Conservation (phyloP, 2,113 vertebrate genomes). For the Calidris pygmaea region DNA sequence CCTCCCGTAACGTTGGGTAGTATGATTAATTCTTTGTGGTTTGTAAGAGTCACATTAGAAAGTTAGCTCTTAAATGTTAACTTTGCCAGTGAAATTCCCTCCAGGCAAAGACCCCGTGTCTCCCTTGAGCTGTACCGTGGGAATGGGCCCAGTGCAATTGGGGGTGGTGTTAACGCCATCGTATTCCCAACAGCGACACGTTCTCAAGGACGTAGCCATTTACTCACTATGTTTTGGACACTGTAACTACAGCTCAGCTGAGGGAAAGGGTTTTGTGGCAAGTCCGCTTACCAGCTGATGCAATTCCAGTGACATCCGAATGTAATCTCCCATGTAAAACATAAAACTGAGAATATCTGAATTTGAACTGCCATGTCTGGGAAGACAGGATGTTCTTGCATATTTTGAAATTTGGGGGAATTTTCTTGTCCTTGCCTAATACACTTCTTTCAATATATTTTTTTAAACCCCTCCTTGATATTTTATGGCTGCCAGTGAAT, state of each 20-base stretch:
- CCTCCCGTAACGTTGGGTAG: neutral
- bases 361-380: neutral
- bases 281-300: constrained; percentile 14
- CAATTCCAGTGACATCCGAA: constrained; percentile 3
- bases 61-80: constrained; percentile 38
- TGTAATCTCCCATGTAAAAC: constrained; percentile 25
- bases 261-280: neutral
- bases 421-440: neutral
- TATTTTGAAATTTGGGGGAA: neutral
- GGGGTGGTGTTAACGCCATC: neutral
- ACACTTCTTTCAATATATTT: neutral
- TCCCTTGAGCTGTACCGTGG: constrained; percentile 48
- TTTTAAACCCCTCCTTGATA: neutral
- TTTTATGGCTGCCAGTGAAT: neutral
- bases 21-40: constrained; percentile 59
- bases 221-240: constrained; percentile 48
- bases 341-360: neutral
- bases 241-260: constrained; percentile 44
- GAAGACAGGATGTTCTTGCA: constrained; percentile 21
- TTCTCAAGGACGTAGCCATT: constrained; percentile 1
- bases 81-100: constrained; percentile 58
- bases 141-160: constrained; percentile 43
- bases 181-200: neutral
- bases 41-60: constrained; percentile 50
- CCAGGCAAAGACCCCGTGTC: constrained; percentile 12